A percentile compares a stretch with the other conserved stretches of the same genome.
Evolutionary conservation across 1,140 invertebrate genomes (phyloP).

Genomic region (Patella vulgata): DNA sequence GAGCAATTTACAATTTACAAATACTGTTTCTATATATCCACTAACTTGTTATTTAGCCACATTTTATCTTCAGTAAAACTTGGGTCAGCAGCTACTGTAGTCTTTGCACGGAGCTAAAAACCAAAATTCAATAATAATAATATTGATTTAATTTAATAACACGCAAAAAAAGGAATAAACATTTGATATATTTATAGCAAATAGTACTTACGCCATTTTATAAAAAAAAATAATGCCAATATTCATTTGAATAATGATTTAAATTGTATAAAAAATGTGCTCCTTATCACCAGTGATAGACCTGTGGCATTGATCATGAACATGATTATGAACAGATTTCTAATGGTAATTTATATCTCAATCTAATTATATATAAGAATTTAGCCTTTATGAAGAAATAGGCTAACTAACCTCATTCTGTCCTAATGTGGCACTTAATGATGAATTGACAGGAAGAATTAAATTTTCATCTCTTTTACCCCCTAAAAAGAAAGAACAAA

Average conservation of each 20-base stretch:
- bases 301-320: too few relatives aligned
- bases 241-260: too few relatives aligned
- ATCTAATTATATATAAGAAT: too few relatives aligned
- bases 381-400: too few relatives aligned
- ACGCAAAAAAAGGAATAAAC: neutral
- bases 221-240: too few relatives aligned
- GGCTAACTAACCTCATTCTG: constrained; percentile 84
- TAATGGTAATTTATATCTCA: too few relatives aligned
- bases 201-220: too few relatives aligned
- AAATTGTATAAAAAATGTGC: too few relatives aligned
- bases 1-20: too few relatives aligned
- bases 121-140: constrained; percentile 17
- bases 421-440: constrained; percentile 89
- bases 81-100: constrained; percentile 80
- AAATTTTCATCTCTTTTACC: constrained; percentile 93
- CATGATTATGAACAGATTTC: too few relatives aligned
- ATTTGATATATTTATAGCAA: constrained; percentile 6
- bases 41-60: constrained; percentile 88
- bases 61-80: constrained; percentile 81
- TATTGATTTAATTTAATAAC: neutral
- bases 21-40: too few relatives aligned
- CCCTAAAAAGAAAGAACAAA: constrained; percentile 74
- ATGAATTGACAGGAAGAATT: constrained; percentile 97
- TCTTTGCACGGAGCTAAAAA: constrained; percentile 86
- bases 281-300: too few relatives aligned